Percentiles rank a stretch among this genome's conserved stretches.
Conservation (phyloP, 1,140 invertebrate species). For the Zelostemma sp. region DNA sequence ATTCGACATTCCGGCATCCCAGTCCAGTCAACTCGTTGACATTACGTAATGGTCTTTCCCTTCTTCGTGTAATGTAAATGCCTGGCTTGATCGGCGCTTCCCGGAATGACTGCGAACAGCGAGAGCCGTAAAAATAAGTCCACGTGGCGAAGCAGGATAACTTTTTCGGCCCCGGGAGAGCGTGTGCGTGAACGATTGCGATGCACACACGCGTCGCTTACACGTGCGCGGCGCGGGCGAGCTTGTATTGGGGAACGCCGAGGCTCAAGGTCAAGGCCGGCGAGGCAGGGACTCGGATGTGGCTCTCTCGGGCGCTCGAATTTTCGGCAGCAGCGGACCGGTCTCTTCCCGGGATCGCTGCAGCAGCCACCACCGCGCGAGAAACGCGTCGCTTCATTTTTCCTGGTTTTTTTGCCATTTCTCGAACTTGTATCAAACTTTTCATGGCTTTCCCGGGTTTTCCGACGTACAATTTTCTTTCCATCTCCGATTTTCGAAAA, state of each 20-base stretch:
- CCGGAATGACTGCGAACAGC: slow-evolving; percentile 16
- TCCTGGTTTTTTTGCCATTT: no score
- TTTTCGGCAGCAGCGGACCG: slow-evolving; percentile 48
- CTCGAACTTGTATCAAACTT: no score
- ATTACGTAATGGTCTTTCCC: not conserved
- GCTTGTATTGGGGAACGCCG: no score
- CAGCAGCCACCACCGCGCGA: no score
- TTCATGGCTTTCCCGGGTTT: no score
- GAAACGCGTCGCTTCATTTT: no score
- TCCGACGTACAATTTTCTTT: no score
- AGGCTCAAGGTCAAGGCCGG: slow-evolving; percentile 54
- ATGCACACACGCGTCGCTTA: slow-evolving; percentile 17
- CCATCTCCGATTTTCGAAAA: no score
- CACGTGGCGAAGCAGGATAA: slow-evolving; percentile 34
- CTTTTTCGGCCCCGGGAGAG: slow-evolving; percentile 4
- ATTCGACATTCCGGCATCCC: no score
- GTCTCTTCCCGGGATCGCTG: no score
- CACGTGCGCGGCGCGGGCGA: no score
- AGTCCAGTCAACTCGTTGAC: no score
- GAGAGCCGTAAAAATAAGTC: slow-evolving; percentile 35
- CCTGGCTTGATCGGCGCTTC: slow-evolving; percentile 27
- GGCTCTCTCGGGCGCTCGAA: slow-evolving; percentile 49
- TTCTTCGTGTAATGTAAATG: slow-evolving; percentile 23
- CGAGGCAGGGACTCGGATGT: slow-evolving; percentile 44
- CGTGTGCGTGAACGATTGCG: not conserved